A percentile compares a stretch with the other conserved stretches of the same genome.
Conservation (phyloP, 2,888 invertebrate genomes). For the Chloromyia formosa region DNA sequence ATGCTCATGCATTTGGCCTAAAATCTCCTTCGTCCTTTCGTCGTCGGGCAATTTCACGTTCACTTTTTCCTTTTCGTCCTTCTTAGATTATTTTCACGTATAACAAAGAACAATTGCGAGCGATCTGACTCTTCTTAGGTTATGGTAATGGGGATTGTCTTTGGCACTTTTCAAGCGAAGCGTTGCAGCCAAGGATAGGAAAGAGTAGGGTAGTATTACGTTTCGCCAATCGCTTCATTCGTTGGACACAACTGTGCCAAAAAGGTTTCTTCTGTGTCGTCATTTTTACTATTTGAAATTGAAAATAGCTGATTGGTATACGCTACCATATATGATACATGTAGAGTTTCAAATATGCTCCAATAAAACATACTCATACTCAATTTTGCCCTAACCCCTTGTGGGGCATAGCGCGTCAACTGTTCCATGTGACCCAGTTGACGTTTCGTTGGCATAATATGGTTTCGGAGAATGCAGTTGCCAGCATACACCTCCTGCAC, state of each 20-base stretch:
- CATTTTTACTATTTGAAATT: constrained; percentile 27
- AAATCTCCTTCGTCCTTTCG: neutral
- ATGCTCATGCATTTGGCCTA: neutral
- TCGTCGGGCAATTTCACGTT: neutral
- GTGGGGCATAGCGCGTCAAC: too few species aligned
- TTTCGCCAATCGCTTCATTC: constrained; percentile 49
- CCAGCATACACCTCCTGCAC: too few species aligned
- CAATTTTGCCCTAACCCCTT: too few species aligned
- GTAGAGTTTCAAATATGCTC: too few species aligned
- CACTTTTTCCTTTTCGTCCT: neutral
- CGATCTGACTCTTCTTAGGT: constrained; percentile 34
- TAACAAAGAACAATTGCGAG: too few species aligned
- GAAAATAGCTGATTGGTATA: constrained; percentile 46
- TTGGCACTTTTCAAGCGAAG: constrained; percentile 17
- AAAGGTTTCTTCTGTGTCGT: constrained; percentile 1
- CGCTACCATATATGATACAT: neutral
- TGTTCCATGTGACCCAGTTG: too few species aligned
- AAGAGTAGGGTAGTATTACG: constrained; percentile 43
- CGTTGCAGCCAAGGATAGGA: neutral
- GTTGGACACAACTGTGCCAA: constrained; percentile 48
- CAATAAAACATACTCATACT: too few species aligned
- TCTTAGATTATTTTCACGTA: too few species aligned
- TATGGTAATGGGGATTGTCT: constrained; percentile 44
- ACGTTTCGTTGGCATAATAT: too few species aligned
- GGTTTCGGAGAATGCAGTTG: too few species aligned